Evolutionary conservation across 2,888 invertebrate genomes (phyloP), one percentile per base, ranked within the genome.

Genomic region (Sinopyrophorus schimmeli): DNA sequence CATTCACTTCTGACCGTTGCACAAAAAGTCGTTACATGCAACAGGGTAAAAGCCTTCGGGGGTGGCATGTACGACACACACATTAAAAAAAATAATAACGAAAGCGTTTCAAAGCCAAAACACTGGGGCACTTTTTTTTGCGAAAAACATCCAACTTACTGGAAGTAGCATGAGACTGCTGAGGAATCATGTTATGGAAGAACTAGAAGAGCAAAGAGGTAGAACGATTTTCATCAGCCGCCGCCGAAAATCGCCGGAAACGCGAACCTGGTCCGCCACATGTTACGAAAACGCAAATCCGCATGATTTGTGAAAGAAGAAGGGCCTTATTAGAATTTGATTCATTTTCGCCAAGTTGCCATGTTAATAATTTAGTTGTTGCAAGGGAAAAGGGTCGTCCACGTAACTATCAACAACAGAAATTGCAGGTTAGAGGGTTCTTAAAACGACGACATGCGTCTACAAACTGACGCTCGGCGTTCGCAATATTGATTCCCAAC

Each of bases 121-220:
- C 14, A n/a, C n/a, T n/a, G n/a, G n/a, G n/a, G n/a, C n/a, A n/a
- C n/a, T n/a, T n/a, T n/a, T n/a, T n/a, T n/a, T n/a, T n/a, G n/a
- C n/a, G 6, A 18, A 18, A 27, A 27, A 27, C 6, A 27, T 12
- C 4, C 26, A 2, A 31, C 44, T 44, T 44, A 44, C 44, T 44
- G 37, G 44, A 44, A 44, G 44, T 44, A 18, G 66, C 61, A 70
- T 71, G 70, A 70, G 68, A 71, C 66, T 65, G 64, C 59, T 70
- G 63, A 71, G 71, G 72, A 70, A 71, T 66, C 72, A 72, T 72
- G 53, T 60, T 59, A 44, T n/a, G 54, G 53, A 54, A 56, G 42
- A 42, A 38, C 42, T 37, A 55, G 54, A 54, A 61, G 57, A 55
- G 35, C 54, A 44, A 55, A 54, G 47, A 43, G 39, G 37, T 23